Evolutionary conservation across 2,797 vertebrate genomes (phyloP), one percentile per base, ranked within the genome.

Genomic region (Erethizon dorsatum): DNA sequence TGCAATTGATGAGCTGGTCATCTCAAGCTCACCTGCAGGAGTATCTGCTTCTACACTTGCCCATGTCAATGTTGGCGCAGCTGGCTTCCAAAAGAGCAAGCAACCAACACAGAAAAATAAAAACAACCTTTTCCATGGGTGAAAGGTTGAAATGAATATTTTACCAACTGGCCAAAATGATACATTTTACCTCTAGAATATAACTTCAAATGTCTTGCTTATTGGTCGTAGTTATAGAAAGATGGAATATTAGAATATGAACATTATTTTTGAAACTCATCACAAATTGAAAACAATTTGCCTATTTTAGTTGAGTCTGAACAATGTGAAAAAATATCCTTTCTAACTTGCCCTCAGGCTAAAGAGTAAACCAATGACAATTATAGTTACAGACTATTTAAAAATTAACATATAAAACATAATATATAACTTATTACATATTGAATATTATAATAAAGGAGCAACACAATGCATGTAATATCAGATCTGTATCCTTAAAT

Each of bases 221-320:
- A 2, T 41, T 82, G 11, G 37, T 2, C 69, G 65, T 61, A 57
- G 47, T 57, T 31, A 50, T 41, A 67, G 82, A 13, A 95, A n/a
- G 33, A n/a, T n/a, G 2, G 18, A n/a, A 50, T 56, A 10, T 94
- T 28, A 88, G 65, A 92, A 88, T 82, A 84, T 54, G 20, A 91
- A 63, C 8, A 61, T 45, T 83, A 31, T 54, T 91, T 82, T 83
- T 31, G 82, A 59, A 93, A 37, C 24, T 82, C 63, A 59, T 71
- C 73, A 95, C 61, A 96, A 85, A 93, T 78, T 50, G 9, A 41
- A 78, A 79, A 4, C 26, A 31, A 65, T 45, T 80, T 93, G 22
- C 26, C n/a, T 82, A 20, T 52, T 95, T 96, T 45, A 63, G 20
- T 33, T 92, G 83, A 84, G 14, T 88, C n/a, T 90, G 41, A 65